Conservation (phyloP, 2,113 vertebrate genomes). For the Beaufortia kweichowensis region DNA sequence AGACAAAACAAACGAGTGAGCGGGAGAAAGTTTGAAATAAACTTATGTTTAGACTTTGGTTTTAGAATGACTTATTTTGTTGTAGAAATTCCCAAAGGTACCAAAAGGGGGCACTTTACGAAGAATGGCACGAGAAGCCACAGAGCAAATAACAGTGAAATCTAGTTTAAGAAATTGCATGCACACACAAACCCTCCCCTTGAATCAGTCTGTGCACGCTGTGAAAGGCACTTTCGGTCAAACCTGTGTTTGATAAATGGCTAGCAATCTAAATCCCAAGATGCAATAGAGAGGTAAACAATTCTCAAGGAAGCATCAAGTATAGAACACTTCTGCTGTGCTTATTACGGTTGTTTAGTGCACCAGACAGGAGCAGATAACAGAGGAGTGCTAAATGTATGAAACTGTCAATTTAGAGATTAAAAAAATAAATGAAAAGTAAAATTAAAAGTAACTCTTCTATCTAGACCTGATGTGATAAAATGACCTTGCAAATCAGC, state of each 20-base stretch:
- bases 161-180: constrained; percentile 50
- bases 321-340: constrained; percentile 9
- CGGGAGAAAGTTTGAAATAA: constrained; percentile 31
- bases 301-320: neutral
- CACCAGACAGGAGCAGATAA: neutral
- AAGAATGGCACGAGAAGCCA: constrained; percentile 50
- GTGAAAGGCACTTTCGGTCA: constrained; percentile 32
- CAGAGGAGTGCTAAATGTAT: neutral
- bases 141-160: constrained; percentile 61
- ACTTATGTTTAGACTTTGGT: constrained; percentile 32
- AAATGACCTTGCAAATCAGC: too few species aligned
- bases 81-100: constrained; percentile 2
- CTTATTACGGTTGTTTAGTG: constrained; percentile 2
- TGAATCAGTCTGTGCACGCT: constrained; percentile 22
- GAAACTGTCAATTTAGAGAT: constrained; percentile 14
- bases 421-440: too few species aligned
- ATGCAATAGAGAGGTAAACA: constrained; percentile 7
- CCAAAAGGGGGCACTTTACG: constrained; percentile 16
- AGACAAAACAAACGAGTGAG: constrained; percentile 38
- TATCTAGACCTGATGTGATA: too few species aligned
- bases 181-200: constrained; percentile 15
- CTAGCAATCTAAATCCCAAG: constrained; percentile 23
- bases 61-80: neutral
- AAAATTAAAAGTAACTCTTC: too few species aligned
- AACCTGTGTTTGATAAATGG: constrained; percentile 27